These are phyloP conservation scores for Laupala kohalensis DNA, from an alignment of 1,140 invertebrate genomes.

Conservation along the genomic window DNA sequence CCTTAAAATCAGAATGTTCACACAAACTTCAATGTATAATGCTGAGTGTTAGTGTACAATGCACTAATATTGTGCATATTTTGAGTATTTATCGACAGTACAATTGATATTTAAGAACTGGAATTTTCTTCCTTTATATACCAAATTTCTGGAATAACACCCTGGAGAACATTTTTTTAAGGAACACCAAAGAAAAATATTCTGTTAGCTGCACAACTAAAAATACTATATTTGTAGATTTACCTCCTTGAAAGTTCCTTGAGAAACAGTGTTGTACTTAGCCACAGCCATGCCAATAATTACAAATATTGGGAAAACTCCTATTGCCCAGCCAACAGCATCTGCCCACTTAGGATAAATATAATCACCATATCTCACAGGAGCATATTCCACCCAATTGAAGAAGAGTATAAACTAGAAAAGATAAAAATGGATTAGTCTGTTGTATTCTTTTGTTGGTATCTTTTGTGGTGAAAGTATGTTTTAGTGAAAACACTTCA, in stretches of 20 bases:
- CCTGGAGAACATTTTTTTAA: not conserved
- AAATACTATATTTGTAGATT: slow-evolving; percentile 5
- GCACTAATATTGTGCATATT: no score
- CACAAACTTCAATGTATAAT: no score
- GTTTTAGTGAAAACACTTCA: not conserved
- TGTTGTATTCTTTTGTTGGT: no score
- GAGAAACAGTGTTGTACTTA: slow-evolving; percentile 40
- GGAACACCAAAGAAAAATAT: not conserved
- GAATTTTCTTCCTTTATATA: no score
- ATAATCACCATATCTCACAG: slow-evolving; percentile 55
- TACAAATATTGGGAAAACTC: slow-evolving; percentile 52
- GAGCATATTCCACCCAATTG: slow-evolving; percentile 70
- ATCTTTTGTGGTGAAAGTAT: not conserved
- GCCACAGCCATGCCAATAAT: slow-evolving; percentile 51
- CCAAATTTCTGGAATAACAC: no score
- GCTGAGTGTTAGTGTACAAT: no score
- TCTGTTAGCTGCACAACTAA: not conserved
- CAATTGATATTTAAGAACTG: no score
- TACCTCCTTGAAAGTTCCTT: slow-evolving; percentile 39
- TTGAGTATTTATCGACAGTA: no score
- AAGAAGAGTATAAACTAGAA: slow-evolving; percentile 64
- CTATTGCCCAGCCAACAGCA: slow-evolving; percentile 61
- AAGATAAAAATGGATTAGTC: slow-evolving; percentile 13
- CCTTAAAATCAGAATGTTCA: no score
- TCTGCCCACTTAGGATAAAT: slow-evolving; percentile 66